Evolutionary conservation across 2,113 vertebrate species (phyloP).

Genomic region (Trogon melanurus): DNA sequence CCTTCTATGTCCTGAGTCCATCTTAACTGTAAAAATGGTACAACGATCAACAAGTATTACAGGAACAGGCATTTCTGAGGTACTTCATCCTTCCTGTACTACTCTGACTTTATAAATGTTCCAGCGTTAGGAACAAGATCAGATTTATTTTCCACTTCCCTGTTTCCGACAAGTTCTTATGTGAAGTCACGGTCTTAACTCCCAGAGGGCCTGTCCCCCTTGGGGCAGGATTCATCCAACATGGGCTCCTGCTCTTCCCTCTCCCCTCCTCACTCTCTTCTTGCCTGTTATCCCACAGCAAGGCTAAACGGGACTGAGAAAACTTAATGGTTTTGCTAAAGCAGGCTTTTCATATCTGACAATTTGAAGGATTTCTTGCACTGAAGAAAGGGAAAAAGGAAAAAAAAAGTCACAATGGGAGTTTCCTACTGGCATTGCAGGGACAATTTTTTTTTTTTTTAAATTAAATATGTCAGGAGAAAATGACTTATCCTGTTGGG

Average conservation of each 20-base stretch:
- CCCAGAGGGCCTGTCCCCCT: not conserved
- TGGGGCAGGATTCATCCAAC: accelerated
- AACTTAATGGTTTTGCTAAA: not conserved
- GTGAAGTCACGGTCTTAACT: not conserved
- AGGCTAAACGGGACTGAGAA: not conserved
- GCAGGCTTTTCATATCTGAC: not conserved
- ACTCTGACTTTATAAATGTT: not conserved
- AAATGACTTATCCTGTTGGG: not conserved
- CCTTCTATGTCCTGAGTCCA: not conserved
- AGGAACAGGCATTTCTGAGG: not conserved
- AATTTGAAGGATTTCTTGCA: not conserved
- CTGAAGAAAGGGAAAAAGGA: not conserved
- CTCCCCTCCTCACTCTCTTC: not conserved
- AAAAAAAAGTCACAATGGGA: not conserved
- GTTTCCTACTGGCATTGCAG: not conserved
- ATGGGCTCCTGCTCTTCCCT: not conserved
- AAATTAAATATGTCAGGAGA: not conserved
- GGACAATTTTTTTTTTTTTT: not conserved
- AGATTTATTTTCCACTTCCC: not conserved
- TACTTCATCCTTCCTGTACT: not conserved
- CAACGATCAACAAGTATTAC: not conserved
- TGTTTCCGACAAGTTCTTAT: not conserved
- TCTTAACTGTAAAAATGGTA: not conserved
- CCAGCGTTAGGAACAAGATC: accelerated
- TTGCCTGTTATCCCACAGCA: accelerated